Percentiles rank a stretch among this genome's conserved stretches.
These are phyloP conservation scores for Nemopilema nomurai DNA, from an alignment of 30 jellyfish, hydroid and myxozoan species.

Conservation along the genomic window DNA sequence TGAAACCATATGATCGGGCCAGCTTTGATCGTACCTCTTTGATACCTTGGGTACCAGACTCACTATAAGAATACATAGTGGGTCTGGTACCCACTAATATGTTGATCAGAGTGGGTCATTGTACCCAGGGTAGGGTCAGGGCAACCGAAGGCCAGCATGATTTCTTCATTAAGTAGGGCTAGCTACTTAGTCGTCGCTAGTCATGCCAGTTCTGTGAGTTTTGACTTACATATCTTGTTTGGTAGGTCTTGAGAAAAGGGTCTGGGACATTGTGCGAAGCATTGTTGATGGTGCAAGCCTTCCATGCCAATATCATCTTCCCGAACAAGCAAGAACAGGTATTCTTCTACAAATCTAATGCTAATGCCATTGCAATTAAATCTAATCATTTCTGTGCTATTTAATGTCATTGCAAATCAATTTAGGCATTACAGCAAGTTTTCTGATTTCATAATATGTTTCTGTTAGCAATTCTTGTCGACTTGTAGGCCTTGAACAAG, in stretches of 20 bases:
- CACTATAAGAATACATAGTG: not conserved
- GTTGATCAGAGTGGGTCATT: no score
- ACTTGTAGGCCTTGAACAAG: slow-evolving; percentile 63
- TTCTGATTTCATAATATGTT: not conserved
- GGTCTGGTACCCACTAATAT: not conserved
- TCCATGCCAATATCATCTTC: slow-evolving; percentile 90
- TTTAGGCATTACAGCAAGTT: not conserved
- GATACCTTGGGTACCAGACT: no score
- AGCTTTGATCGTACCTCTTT: not conserved
- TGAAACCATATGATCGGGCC: no score
- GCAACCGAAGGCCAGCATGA: no score
- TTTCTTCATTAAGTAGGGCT: no score
- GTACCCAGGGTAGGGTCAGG: no score
- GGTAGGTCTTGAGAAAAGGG: slow-evolving; percentile 92
- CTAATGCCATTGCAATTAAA: not conserved
- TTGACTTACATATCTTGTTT: slow-evolving; percentile 3
- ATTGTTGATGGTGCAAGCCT: slow-evolving; percentile 94
- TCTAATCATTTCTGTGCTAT: not conserved
- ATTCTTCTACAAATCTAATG: not conserved
- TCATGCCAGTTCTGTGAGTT: not conserved
- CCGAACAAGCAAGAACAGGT: slow-evolving; percentile 99
- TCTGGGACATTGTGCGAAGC: slow-evolving; percentile 97
- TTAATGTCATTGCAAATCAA: no score
- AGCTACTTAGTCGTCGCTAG: no score
- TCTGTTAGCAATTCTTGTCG: no score